Percentiles rank a stretch among this genome's conserved stretches.
Conservation (phyloP, 2,888 invertebrate genomes). For the Watsonalla binaria region DNA sequence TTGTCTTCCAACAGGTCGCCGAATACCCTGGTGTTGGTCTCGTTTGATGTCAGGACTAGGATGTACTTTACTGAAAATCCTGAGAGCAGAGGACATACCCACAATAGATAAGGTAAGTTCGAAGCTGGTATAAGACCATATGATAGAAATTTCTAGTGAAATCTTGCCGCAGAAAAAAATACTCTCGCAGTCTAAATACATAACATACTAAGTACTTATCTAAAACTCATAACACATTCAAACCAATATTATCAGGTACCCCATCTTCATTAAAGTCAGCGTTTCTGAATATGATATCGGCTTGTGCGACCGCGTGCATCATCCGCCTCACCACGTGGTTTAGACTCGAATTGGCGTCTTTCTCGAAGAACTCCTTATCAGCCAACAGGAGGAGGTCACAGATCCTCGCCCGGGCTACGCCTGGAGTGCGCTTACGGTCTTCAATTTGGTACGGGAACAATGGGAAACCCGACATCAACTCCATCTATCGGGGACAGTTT, state of each 20-base stretch:
- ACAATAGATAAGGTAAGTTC: no score
- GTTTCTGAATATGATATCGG: conserved; percentile 74
- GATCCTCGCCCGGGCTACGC: conserved; percentile 52
- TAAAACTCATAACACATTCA: conserved; percentile 1
- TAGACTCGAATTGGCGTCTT: conserved; percentile 64
- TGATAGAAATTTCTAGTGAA: no score
- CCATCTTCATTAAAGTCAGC: conserved; percentile 77
- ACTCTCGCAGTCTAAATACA: no score
- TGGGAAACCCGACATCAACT: conserved; percentile 23
- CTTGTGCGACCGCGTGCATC: conserved; percentile 71
- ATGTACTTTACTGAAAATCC: conserved; percentile 75
- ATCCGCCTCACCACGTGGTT: conserved; percentile 62
- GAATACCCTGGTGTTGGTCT: conserved; percentile 60
- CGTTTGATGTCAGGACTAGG: conserved; percentile 57
- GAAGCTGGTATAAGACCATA: no score
- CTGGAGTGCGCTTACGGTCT: conserved; percentile 30
- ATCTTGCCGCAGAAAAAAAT: no score
- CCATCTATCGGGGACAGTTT: conserved; percentile 7
- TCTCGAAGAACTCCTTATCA: conserved; percentile 66
- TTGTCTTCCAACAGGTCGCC: conserved; percentile 39
- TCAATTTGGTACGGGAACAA: conserved; percentile 51
- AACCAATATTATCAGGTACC: conserved; percentile 73
- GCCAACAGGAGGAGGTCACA: conserved; percentile 71
- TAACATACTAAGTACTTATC: no score
- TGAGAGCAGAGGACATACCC: conserved; percentile 12